Evolutionary conservation across 2,888 invertebrate species (phyloP), one percentile per base, ranked within the genome.

Genomic region (Ethmia dodecea): DNA sequence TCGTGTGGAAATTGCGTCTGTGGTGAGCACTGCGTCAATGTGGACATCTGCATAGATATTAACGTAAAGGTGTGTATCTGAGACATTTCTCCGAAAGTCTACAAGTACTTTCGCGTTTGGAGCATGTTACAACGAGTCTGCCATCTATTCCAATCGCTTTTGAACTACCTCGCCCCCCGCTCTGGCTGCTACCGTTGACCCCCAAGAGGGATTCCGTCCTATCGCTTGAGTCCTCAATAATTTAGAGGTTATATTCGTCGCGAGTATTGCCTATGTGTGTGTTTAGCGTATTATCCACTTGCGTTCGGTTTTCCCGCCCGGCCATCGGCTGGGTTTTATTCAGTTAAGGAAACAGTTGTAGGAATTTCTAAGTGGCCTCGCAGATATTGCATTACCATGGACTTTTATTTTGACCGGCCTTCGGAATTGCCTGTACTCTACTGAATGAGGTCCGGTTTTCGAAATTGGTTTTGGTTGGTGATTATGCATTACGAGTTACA

Each of bases 91-190:
- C 48, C 38, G 46, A 51, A 53, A 38, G 14, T 12, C 28, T 14
- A 28, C 15, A 27, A 13, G 1, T 9, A n/a, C n/a, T 26, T 29
- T 34, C 33, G 16, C 30, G 31, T 20, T 42, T 45, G 42, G 44
- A 40, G 53, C 73, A 45, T 45, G 70, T 77, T 45, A 49, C 45
- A 62, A 73, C 75, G 57, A 64, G 76, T 65, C 61, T 40, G 43
- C 41, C 25, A 46, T 22, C 22, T 22, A 9, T 41, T 18, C 59
- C 53, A 52, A 33, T 40, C 26, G 37, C 37, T 10, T 3, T 9
- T 27, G 63, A 49, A 9, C 60, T 59, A 12, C 59, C 49, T 42
- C 52, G 38, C 52, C 60, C 46, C 64, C 49, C 52, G 40, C 44
- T 10, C 13, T 29, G 30, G 28, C 38, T 43, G 27, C 20, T 27